Percentiles rank a stretch among this genome's conserved stretches.
Conservation (phyloP, 2,797 vertebrate genomes). For the Sebastes vulpes region DNA sequence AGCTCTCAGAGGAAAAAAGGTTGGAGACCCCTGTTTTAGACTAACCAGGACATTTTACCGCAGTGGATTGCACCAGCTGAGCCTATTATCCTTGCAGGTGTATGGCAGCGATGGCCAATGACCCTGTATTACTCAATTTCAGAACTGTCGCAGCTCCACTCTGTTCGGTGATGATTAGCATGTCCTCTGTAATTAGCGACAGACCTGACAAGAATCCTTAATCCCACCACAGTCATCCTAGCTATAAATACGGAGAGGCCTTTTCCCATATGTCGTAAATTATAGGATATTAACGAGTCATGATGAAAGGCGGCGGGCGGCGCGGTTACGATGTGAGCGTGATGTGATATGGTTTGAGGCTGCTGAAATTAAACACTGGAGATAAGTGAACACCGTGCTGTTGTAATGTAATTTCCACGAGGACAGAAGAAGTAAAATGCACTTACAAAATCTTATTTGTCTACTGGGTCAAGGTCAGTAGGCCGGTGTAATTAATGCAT, state of each 20-base stretch:
- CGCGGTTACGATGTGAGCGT: slow-evolving; percentile 6
- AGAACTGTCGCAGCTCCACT: slow-evolving; percentile 43
- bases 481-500: slow-evolving; percentile 37
- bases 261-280: slow-evolving; percentile 42
- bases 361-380: slow-evolving; percentile 19
- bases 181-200: slow-evolving; percentile 61
- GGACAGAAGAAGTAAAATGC: slow-evolving; percentile 27
- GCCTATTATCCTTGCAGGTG: slow-evolving; percentile 27
- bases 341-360: slow-evolving; percentile 25
- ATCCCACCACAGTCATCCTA: slow-evolving; percentile 25
- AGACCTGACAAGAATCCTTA: slow-evolving; percentile 60
- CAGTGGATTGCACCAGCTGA: slow-evolving; percentile 8
- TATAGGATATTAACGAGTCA: slow-evolving; percentile 38
- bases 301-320: slow-evolving; percentile 26
- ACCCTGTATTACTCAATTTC: slow-evolving; percentile 46
- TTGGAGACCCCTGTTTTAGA: background rate
- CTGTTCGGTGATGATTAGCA: slow-evolving; percentile 59
- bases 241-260: slow-evolving; percentile 21
- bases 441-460: slow-evolving; percentile 36
- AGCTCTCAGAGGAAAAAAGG: no score
- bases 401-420: slow-evolving; percentile 34
- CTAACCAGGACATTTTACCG: background rate
- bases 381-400: slow-evolving; percentile 16
- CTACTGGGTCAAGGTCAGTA: slow-evolving; percentile 41
- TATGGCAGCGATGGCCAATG: slow-evolving; percentile 27